Evolutionary conservation across 2,888 invertebrate species (phyloP), one percentile per base, ranked within the genome.

Genomic region (Hirtodrosophila cameraria): DNA sequence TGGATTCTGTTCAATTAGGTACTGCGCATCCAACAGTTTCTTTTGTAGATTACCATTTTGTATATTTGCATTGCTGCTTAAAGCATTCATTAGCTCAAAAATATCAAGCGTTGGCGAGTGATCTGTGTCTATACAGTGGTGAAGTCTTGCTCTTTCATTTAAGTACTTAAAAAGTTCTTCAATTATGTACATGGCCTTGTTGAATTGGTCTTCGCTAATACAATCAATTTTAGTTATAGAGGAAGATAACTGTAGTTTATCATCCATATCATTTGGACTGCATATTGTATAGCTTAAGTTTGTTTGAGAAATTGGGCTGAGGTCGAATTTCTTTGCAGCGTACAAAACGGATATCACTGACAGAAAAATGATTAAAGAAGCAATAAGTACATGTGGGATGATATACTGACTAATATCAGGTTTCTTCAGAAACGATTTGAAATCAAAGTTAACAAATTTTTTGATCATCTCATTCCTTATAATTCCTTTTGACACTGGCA

Each of bases 1-100:
- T 0, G 95, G 94, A 89, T 96, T 96, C 60, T 92, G 92, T 30
- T 94, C 92, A 9, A 94, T 92, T 39, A 96, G 90, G 39, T 96
- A 93, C 85, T 95, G 93, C 43, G 95, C 92, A 84, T 94, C 94
- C 70, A 13, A 20, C 2, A 86, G 52, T 39, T 82, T 80, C 3
- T 45, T 62, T 94, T 90, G 88, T 93, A 94, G 33, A 91, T 64
- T 92, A 91, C 67, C 93, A 88, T 62, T 88, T 77, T 45, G 80
- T 8, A 90, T 91, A 63, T 64, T 50, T 16, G 92, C 89, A 92
- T 90, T 38, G 87, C 79, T 43, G n/a, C 57, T 59, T 3, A 83
- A 9, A 2, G 54, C 59, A 18, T 53, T 61, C 4, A 69, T 49
- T 11, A 86, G 60, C 9, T 83, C 86, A n/a, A 46, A 57, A 7